phyloP scores from a whole-genome alignment of 2,797 vertebrate genomes.

The Alfaro cultratus region DNA sequence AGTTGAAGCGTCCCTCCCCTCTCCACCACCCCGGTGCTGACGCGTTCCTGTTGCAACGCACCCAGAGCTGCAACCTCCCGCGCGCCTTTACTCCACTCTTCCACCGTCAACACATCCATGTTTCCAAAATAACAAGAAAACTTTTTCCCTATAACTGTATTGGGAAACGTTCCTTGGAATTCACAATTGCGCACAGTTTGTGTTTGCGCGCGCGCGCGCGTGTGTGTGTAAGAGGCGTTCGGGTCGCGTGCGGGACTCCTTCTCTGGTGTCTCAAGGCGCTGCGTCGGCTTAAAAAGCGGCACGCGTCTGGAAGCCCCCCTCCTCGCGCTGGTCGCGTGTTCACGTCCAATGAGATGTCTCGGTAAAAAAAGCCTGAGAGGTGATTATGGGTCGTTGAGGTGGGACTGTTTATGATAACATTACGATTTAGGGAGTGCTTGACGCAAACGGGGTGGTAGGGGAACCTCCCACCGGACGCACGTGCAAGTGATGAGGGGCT shows the following conservation, averaged over 20 bases:
- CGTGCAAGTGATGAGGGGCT: conserved; percentile 56
- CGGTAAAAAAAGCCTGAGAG: conserved; percentile 70
- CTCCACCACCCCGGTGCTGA: conserved; percentile 52
- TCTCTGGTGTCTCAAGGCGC: conserved; percentile 90
- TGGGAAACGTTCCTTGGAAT: conserved; percentile 41
- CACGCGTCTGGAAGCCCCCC: conserved; percentile 92
- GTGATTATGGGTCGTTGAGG: conserved; percentile 69
- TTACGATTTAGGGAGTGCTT: conserved; percentile 76
- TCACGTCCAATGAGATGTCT: conserved; percentile 87
- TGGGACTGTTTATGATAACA: conserved; percentile 74
- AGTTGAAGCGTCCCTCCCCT: conserved; percentile 62
- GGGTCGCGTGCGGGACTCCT: conserved; percentile 85
- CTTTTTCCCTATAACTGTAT: neutral
- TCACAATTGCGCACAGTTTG: conserved; percentile 65
- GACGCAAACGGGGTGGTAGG: conserved; percentile 73
- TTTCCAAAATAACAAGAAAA: conserved; percentile 12
- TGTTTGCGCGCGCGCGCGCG: neutral
- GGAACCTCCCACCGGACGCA: conserved; percentile 79
- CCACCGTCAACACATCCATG: conserved; percentile 77
- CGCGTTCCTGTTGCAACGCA: conserved; percentile 38
- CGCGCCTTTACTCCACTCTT: conserved; percentile 72
- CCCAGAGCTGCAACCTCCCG: conserved; percentile 48
- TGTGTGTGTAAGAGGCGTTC: conserved; percentile 61
- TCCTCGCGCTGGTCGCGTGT: conserved; percentile 94
- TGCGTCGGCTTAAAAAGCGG: conserved; percentile 94